Evolutionary conservation across 2,888 invertebrate genomes (phyloP).

Genomic region (Uloborus plumipes): DNA sequence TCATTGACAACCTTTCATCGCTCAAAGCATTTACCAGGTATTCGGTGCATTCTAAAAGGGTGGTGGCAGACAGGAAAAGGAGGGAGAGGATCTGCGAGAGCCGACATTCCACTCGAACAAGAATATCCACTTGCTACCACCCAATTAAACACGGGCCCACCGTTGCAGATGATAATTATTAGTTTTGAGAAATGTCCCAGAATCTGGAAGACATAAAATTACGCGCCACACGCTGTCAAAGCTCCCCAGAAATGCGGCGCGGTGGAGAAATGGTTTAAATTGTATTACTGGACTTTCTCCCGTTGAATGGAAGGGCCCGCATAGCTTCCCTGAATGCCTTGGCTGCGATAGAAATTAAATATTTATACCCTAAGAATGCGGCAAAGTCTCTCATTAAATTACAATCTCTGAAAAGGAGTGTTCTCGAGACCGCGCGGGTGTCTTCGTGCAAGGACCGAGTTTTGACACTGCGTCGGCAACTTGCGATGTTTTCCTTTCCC

Average conservation of each 20-base stretch:
- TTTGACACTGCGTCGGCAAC: no score
- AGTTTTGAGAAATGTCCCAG: slow-evolving; percentile 63
- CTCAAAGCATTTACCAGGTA: slow-evolving; percentile 28
- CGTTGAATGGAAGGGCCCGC: slow-evolving; percentile 23
- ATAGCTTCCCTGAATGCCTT: slow-evolving; percentile 1
- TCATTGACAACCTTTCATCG: slow-evolving; percentile 62
- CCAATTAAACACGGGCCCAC: slow-evolving; percentile 56
- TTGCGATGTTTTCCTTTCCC: no score
- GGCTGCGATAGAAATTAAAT: slow-evolving; percentile 53
- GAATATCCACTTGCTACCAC: slow-evolving; percentile 58
- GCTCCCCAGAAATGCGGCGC: slow-evolving; percentile 1
- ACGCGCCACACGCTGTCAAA: slow-evolving; percentile 24
- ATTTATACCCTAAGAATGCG: slow-evolving; percentile 61
- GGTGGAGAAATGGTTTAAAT: slow-evolving; percentile 26
- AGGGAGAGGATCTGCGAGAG: no score
- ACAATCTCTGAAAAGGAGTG: slow-evolving; percentile 34
- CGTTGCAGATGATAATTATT: slow-evolving; percentile 54
- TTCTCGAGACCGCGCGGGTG: no score
- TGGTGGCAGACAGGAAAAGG: no score
- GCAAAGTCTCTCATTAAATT: slow-evolving; percentile 60
- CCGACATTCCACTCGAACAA: slow-evolving; percentile 37
- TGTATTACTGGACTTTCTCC: slow-evolving; percentile 60
- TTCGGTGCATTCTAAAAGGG: background rate
- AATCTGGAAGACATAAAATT: slow-evolving; percentile 61
- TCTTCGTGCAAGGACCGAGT: no score